phyloP scores from a whole-genome alignment of 2,113 vertebrate genomes.

The Epinephelus lanceolatus region DNA sequence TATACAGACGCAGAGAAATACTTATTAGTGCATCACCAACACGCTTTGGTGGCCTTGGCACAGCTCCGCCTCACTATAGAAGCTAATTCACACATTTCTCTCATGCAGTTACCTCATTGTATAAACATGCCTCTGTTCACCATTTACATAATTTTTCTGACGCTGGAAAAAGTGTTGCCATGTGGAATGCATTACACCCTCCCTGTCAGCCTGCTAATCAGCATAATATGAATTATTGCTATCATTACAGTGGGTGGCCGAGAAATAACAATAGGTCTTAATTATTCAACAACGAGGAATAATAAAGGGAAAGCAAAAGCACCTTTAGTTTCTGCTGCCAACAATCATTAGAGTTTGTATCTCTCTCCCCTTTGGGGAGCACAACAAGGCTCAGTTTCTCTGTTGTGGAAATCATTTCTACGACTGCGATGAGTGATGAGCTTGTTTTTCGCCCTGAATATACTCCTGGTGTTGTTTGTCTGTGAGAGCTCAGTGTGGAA shows the following conservation, averaged over 20 bases:
- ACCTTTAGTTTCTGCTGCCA: slow-evolving; percentile 68
- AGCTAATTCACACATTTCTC: slow-evolving; percentile 37
- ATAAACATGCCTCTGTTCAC: slow-evolving; percentile 13
- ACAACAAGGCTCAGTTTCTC: neutral
- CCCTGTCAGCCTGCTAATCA: slow-evolving; percentile 64
- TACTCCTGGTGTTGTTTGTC: slow-evolving; percentile 18
- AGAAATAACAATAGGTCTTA: slow-evolving; percentile 73
- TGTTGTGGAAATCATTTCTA: slow-evolving; percentile 36
- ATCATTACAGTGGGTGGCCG: slow-evolving; percentile 69
- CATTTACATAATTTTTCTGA: slow-evolving; percentile 59
- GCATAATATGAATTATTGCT: slow-evolving; percentile 77
- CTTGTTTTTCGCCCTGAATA: neutral
- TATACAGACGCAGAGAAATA: slow-evolving; percentile 22
- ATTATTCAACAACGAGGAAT: slow-evolving; percentile 75
- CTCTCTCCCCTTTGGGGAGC: slow-evolving; percentile 32
- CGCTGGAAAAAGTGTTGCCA: slow-evolving; percentile 12
- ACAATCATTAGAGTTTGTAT: slow-evolving; percentile 49
- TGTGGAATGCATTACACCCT: slow-evolving; percentile 55
- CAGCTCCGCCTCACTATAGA: neutral
- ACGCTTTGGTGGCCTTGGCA: slow-evolving; percentile 14
- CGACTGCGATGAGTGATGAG: slow-evolving; percentile 50
- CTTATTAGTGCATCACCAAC: slow-evolving; percentile 43
- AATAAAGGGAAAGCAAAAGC: slow-evolving; percentile 62
- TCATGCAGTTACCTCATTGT: slow-evolving; percentile 31
- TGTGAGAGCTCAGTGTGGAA: slow-evolving; percentile 24